Evolutionary conservation across 2,113 vertebrate genomes (phyloP), one percentile per base, ranked within the genome.

Genomic region (Leptodactylus fuscus): DNA sequence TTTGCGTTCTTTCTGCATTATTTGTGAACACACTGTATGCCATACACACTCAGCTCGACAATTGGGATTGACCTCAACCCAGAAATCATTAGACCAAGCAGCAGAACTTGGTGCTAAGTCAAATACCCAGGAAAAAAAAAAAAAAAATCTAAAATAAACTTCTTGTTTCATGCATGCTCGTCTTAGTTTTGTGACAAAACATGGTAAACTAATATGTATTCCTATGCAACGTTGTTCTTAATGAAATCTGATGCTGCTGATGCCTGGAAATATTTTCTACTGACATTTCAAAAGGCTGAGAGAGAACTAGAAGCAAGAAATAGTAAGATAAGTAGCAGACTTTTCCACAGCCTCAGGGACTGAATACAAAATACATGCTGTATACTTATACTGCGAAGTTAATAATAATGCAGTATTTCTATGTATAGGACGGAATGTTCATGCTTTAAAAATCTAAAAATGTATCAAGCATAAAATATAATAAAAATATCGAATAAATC

Each of bases 231-330:
- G 70, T 44, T 53, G 22, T 69, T 79, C n/a, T 44, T 85, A 79
- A 85, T 85, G 46, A 85, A 78, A 85, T 67, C 27, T 69, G 62
- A 79, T 85, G 69, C 55, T 85, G 83, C 48, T 79, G 48, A 79
- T 71, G 62, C 67, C 62, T 79, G 48, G 48, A 32, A 79, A 55
- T 55, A 79, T 70, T 69, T 79, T 77, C 1, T 60, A 53, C 16
- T 85, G 83, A 79, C 83, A 79, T 85, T 85, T 80, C 75, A 85
- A 85, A 85, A 70, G 18, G 29, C 75, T 78, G 22, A 80, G 18
- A 55, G 83, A 80, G 75, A 85, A 70, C 48, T 80, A 36, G n/a
- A 24, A 79, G 58, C 41, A 49, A 80, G 62, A 80, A 85, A 85
- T 71, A 55, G 58, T 51, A 79, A 79, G 83, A 69, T 85, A 70